Evolutionary conservation across 2,888 invertebrate species (phyloP), one percentile per base, ranked within the genome.

Genomic region (Drosophila kanekoi): DNA sequence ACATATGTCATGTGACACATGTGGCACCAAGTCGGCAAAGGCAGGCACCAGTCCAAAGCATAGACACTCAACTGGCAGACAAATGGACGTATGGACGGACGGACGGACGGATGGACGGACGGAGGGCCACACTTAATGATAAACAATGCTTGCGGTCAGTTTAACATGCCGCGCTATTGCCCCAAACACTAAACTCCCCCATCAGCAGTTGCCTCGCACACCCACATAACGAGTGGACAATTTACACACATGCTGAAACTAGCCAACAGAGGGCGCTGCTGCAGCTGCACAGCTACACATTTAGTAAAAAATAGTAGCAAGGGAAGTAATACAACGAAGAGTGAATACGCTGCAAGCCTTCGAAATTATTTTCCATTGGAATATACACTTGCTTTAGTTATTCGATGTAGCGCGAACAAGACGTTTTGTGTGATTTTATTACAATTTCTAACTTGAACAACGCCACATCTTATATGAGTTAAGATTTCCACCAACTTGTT

Each of bases 81-180:
- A 18, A 2, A 11, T 14, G 52, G 35, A 47, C 44, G 13, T 4
- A n/a, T 23, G 40, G 9, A 18, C 35, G 14, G 20, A 32, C 28
- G 40, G 18, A 20, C 6, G 41, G 53, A 28, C 6, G 5, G 41
- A 53, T 33, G 32, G 58, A 11, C 43, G 44, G 38, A 70, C 52
- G 43, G 56, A 68, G 58, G 57, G 71, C 72, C 85, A 76, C 78
- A 84, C 83, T 82, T 82, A 83, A 86, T 89, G 90, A 84, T 90
- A 90, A 90, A 90, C 90, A 90, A 90, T 90, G 89, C 90, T 89
- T 88, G 90, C 78, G 90, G 90, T 90, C 89, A 90, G 86, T 89
- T 90, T 89, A 90, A 90, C 89, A 88, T 78, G 77, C 82, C 86
- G 82, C 84, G 79, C 82, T 86, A 86, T 88, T 87, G 79, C 86